Percentiles rank a stretch among this genome's conserved stretches.
Evolutionary conservation across 2,888 invertebrate genomes (phyloP).

Genomic region (Chrysolina americana): DNA sequence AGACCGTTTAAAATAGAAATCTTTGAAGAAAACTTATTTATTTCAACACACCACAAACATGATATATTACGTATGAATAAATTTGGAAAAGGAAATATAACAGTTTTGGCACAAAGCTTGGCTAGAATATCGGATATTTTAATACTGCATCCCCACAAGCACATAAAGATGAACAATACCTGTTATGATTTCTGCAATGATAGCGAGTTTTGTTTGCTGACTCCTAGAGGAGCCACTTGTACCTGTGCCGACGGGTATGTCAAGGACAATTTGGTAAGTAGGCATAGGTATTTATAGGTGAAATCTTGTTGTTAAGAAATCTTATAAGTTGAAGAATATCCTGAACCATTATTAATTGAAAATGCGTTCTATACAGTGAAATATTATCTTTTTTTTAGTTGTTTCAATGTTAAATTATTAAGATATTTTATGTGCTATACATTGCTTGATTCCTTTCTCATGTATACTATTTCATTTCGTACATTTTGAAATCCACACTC

Average conservation of each 20-base stretch:
- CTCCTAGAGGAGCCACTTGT: conserved; percentile 65
- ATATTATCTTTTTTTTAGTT: too few relatives aligned
- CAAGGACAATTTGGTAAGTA: conserved; percentile 65
- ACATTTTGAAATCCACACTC: too few relatives aligned
- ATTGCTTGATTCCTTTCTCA: too few relatives aligned
- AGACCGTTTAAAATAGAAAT: conserved; percentile 82
- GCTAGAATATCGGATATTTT: conserved; percentile 77
- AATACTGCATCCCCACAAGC: conserved; percentile 78
- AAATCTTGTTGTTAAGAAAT: too few relatives aligned
- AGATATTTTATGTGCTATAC: too few relatives aligned
- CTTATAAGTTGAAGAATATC: too few relatives aligned
- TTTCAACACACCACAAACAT: conserved; percentile 77
- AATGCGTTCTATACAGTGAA: too few relatives aligned
- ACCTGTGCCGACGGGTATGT: conserved; percentile 66
- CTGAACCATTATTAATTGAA: too few relatives aligned
- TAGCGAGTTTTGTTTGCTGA: conserved; percentile 74
- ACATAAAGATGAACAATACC: conserved; percentile 73
- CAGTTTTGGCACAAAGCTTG: conserved; percentile 72
- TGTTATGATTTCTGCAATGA: conserved; percentile 76
- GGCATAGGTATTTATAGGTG: not conserved
- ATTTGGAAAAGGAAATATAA: conserved; percentile 75
- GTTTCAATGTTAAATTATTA: too few relatives aligned
- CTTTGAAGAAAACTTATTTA: conserved; percentile 80
- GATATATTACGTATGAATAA: conserved; percentile 78
- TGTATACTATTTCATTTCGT: too few relatives aligned